Percentiles rank a stretch among this genome's conserved stretches.
phyloP scores from a whole-genome alignment of 2,113 vertebrate species.

The Stictonetta naevosa region DNA sequence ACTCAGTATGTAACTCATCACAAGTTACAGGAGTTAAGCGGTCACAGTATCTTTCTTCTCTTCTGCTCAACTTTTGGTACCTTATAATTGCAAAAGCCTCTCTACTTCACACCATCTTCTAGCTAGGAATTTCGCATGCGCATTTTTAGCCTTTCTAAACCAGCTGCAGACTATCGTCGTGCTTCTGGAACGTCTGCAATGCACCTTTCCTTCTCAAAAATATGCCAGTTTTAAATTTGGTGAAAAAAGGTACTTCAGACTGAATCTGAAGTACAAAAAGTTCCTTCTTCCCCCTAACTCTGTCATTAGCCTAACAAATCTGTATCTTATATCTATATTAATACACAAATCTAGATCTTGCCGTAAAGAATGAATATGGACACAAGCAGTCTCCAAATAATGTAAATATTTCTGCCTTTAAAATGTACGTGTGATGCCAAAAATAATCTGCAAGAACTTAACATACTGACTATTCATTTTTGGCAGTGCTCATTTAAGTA shows the following conservation, averaged over 20 bases:
- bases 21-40: neutral
- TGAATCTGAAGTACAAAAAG: neutral
- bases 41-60: neutral
- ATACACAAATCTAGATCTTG: neutral
- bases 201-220: neutral
- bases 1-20: accelerated
- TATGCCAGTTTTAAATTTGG: neutral
- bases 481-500: neutral
- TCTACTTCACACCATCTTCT: neutral
- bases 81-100: neutral
- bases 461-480: neutral
- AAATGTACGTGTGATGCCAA: neutral
- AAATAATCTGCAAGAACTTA: neutral
- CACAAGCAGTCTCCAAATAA: neutral
- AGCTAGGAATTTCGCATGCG: neutral
- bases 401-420: neutral
- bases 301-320: neutral
- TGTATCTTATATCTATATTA: no score
- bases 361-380: neutral
- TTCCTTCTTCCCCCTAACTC: neutral
- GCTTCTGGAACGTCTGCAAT: neutral
- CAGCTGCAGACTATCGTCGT: neutral
- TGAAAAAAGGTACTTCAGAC: neutral
- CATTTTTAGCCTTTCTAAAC: neutral
- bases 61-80: neutral